A percentile compares a stretch with the other conserved stretches of the same genome.
Conservation (phyloP, 2,888 invertebrate species). For the Agrotis clavis region DNA sequence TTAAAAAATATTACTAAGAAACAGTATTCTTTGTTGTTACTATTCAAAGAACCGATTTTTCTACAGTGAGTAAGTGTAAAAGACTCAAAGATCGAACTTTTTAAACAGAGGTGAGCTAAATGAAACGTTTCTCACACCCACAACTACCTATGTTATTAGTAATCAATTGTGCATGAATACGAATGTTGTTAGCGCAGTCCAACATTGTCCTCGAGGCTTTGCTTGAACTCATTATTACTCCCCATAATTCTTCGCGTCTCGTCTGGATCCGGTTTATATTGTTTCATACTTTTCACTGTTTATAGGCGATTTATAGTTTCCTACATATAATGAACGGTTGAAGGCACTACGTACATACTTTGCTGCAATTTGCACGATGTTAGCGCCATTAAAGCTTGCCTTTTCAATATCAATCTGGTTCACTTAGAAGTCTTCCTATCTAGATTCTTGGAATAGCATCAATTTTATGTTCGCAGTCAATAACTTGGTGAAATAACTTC, state of each 20-base stretch:
- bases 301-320: slow-evolving; percentile 77
- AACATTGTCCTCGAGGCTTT: slow-evolving; percentile 66
- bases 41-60: no score
- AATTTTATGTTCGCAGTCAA: slow-evolving; percentile 52
- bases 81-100: neutral
- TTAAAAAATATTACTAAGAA: neutral
- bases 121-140: slow-evolving; percentile 21
- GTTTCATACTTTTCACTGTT: slow-evolving; percentile 75
- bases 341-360: slow-evolving; percentile 68
- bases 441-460: slow-evolving; percentile 51
- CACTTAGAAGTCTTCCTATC: slow-evolving; percentile 61
- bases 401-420: slow-evolving; percentile 68
- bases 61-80: no score
- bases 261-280: slow-evolving; percentile 74
- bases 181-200: slow-evolving; percentile 58
- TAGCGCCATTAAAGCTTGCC: slow-evolving; percentile 63
- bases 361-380: slow-evolving; percentile 67
- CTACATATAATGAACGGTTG: slow-evolving; percentile 75
- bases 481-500: slow-evolving; percentile 51
- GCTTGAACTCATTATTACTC: slow-evolving; percentile 72
- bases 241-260: slow-evolving; percentile 64
- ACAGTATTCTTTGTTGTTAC: no score
- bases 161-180: slow-evolving; percentile 58
- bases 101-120: neutral
- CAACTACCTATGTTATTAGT: slow-evolving; percentile 33